Conservation (phyloP, 2,113 vertebrate species). For the Microtus montanus region DNA sequence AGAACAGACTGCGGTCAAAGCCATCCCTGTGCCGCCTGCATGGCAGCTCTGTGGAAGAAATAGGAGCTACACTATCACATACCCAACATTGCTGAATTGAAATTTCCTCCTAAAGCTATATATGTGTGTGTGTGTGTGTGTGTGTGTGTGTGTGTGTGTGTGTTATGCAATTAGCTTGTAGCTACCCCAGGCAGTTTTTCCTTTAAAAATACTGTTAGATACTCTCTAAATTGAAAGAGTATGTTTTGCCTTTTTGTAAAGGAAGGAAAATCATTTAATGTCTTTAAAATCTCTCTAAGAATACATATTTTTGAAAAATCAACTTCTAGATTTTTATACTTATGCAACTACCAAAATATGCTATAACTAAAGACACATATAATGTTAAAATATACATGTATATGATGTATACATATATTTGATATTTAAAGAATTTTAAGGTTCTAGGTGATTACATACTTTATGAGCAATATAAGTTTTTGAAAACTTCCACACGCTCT, state of each 20-base stretch:
- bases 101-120: background rate
- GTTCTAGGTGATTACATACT: background rate
- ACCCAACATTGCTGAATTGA: background rate
- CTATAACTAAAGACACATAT: background rate
- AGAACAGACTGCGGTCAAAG: background rate
- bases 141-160: background rate
- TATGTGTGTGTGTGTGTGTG: background rate
- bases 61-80: background rate
- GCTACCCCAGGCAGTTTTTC: background rate
- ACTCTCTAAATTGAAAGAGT: background rate
- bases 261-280: conserved; percentile 23
- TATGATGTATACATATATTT: background rate
- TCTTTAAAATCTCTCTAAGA: background rate
- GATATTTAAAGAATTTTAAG: background rate
- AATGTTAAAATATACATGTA: background rate
- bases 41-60: background rate
- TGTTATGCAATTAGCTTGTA: background rate
- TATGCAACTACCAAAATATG: background rate
- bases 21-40: background rate
- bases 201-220: conserved; percentile 27
- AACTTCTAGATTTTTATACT: conserved; percentile 31
- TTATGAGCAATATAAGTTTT: background rate
- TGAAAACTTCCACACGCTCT: background rate
- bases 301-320: conserved; percentile 39
- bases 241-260: background rate